Percentiles rank a stretch among this genome's conserved stretches.
Evolutionary conservation across 1,140 invertebrate genomes (phyloP).

Genomic region (Eriocheir sinensis): DNA sequence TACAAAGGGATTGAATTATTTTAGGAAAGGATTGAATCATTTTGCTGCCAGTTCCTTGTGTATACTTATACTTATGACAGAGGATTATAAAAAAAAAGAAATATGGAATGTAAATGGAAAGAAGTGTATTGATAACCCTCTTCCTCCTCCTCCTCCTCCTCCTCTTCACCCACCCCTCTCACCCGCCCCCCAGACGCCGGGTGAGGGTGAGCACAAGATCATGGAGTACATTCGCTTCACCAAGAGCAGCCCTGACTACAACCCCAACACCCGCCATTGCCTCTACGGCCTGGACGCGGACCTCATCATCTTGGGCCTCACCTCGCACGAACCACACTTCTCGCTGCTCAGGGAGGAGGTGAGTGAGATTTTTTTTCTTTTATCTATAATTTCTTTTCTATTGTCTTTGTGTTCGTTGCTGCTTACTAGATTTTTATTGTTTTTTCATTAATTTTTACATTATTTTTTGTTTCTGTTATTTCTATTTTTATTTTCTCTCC

Average conservation of each 20-base stretch:
- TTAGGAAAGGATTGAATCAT: no score
- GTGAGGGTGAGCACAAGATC: conserved; percentile 99
- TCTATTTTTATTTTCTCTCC: no score
- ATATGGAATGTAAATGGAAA: no score
- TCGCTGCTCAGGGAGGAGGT: conserved; percentile 95
- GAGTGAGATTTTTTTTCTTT: conserved; percentile 79
- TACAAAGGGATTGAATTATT: no score
- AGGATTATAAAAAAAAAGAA: no score
- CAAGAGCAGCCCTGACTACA: conserved; percentile 90
- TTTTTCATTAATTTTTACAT: no score
- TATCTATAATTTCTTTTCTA: no score
- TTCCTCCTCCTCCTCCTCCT: no score
- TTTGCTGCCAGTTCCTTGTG: no score
- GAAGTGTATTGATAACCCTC: no score
- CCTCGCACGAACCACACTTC: conserved; percentile 97
- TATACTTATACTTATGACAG: no score
- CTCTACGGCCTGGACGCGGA: conserved; percentile 98
- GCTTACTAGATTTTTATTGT: not conserved
- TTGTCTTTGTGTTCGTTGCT: not conserved
- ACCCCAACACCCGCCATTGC: conserved; percentile 95
- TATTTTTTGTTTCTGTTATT: no score
- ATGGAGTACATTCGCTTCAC: conserved; percentile 98
- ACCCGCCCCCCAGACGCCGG: conserved; percentile 87
- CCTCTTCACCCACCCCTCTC: not conserved
- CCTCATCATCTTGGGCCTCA: conserved; percentile 96